These are phyloP conservation scores for Chrosomus eos DNA, from an alignment of 2,797 vertebrate genomes.

Conservation along the genomic window DNA sequence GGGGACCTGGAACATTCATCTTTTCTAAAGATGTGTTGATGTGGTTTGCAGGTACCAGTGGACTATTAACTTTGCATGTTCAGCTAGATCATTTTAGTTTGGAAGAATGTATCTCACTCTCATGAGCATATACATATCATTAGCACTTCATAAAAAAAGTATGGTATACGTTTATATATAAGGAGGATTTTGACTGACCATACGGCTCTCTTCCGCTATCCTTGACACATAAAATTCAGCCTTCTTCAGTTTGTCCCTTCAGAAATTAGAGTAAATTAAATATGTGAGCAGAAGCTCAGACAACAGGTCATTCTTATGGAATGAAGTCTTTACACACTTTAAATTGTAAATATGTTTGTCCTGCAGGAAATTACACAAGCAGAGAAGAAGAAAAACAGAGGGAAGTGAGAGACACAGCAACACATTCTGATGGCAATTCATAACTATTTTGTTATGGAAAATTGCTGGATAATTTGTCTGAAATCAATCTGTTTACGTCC, in stretches of 20 bases:
- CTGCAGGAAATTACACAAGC: constrained; percentile 63
- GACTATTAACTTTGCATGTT: constrained; percentile 15
- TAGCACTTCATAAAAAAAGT: constrained; percentile 7
- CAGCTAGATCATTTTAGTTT: background rate
- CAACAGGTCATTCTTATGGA: constrained; percentile 21
- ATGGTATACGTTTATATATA: background rate
- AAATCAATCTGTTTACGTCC: background rate
- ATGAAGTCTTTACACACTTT: constrained; percentile 17
- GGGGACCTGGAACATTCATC: constrained; percentile 8
- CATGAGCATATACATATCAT: background rate
- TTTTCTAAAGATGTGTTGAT: constrained; percentile 7
- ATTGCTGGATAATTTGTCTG: background rate
- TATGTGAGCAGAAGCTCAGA: background rate
- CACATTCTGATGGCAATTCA: background rate
- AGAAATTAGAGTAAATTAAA: constrained; percentile 21
- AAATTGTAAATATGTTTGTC: constrained; percentile 46
- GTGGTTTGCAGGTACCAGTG: constrained; percentile 26
- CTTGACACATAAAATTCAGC: background rate
- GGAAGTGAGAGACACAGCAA: constrained; percentile 61
- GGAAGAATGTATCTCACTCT: background rate
- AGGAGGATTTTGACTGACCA: background rate
- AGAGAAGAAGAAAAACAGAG: constrained; percentile 43
- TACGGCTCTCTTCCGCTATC: background rate
- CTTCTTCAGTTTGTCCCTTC: background rate
- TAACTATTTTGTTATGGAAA: background rate